Evolutionary conservation across 2,113 vertebrate species (phyloP).

Genomic region (Todiramphus chloris): DNA sequence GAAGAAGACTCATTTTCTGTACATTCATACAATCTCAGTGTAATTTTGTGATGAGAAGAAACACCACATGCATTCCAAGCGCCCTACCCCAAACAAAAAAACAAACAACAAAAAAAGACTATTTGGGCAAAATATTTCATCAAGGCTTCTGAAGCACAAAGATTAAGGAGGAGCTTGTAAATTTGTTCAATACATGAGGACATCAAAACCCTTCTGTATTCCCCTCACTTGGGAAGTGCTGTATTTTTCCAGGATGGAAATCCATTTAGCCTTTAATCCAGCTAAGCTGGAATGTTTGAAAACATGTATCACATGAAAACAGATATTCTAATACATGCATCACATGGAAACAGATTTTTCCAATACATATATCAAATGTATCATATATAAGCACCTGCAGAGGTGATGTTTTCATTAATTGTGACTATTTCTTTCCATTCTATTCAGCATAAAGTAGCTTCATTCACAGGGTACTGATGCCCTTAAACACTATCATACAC

Average conservation of each 20-base stretch:
- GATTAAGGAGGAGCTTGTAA: background rate
- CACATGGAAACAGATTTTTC: background rate
- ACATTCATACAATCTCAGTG: background rate
- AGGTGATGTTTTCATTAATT: background rate
- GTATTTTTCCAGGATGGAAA: background rate
- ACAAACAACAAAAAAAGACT: background rate
- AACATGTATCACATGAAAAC: background rate
- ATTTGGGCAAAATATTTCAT: background rate
- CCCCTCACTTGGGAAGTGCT: fast-evolving
- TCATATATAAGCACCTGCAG: background rate
- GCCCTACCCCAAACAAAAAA: background rate
- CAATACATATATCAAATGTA: fast-evolving
- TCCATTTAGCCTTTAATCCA: background rate
- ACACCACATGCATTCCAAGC: background rate
- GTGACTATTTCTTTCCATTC: background rate
- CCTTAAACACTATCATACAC: background rate
- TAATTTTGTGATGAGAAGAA: background rate
- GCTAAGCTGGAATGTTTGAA: background rate
- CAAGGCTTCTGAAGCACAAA: background rate
- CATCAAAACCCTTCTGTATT: background rate
- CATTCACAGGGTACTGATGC: fast-evolving
- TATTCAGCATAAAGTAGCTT: fast-evolving
- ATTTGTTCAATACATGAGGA: too few relatives aligned
- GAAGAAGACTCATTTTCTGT: background rate
- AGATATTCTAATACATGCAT: background rate